A percentile compares a stretch with the other conserved stretches of the same genome.
Evolutionary conservation across 2,113 vertebrate genomes (phyloP).

Genomic region (Marcusenius ussheri): DNA sequence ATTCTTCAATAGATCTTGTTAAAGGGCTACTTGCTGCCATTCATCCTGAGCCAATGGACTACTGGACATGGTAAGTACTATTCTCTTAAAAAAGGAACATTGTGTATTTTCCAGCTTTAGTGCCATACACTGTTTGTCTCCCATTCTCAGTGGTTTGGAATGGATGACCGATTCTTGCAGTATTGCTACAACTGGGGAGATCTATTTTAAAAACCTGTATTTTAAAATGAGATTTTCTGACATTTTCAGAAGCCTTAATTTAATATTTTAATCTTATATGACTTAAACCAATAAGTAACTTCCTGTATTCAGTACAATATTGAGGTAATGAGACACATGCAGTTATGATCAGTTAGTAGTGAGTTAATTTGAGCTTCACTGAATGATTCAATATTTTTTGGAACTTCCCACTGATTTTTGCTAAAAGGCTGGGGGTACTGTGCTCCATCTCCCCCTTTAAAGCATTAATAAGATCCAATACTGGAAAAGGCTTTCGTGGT

Average conservation of each 20-base stretch:
- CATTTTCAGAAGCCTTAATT: neutral
- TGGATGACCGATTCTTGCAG: neutral
- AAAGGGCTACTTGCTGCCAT: neutral
- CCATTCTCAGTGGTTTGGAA: neutral
- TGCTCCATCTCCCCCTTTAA: neutral
- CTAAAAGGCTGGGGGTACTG: neutral
- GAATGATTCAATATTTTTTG: neutral
- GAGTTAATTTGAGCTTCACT: neutral
- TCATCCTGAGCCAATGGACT: neutral
- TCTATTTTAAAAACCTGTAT: neutral
- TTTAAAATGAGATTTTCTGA: neutral
- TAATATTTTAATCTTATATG: neutral
- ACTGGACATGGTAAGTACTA: neutral
- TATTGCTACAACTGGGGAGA: neutral
- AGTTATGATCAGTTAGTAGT: neutral
- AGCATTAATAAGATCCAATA: neutral
- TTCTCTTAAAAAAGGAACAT: neutral
- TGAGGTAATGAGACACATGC: neutral
- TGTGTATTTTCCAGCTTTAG: neutral
- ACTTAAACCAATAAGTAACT: neutral
- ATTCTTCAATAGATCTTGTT: neutral
- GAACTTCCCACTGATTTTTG: neutral
- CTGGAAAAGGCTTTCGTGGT: neutral
- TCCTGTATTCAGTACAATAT: neutral
- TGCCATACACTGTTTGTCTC: neutral